phyloP scores from a whole-genome alignment of 2,113 vertebrate genomes.

The Paramormyrops kingsleyae region DNA sequence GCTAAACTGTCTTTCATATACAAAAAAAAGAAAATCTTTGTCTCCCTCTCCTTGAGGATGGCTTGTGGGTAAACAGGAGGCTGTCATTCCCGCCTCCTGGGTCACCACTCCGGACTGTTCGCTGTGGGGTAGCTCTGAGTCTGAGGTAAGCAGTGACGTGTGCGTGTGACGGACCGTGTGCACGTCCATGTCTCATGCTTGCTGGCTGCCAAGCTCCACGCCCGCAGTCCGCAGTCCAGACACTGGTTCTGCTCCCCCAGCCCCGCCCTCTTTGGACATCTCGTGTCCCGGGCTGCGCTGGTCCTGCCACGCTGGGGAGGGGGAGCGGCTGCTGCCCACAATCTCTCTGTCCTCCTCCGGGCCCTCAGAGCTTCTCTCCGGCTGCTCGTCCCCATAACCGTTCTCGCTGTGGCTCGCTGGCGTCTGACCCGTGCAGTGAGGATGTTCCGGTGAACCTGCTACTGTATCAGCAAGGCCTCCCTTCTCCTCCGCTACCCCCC shows the following conservation, averaged over 20 bases:
- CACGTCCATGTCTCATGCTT: constrained; percentile 44
- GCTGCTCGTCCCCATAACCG: not conserved
- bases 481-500: not conserved
- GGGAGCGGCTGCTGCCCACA: not conserved
- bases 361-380: not conserved
- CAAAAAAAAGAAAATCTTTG: not conserved
- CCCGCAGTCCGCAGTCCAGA: constrained; percentile 58
- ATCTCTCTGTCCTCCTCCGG: not conserved
- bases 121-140: not conserved
- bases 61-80: not conserved
- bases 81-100: not conserved
- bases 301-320: not conserved
- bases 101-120: not conserved
- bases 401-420: not conserved
- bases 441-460: not conserved
- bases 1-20: constrained; percentile 10
- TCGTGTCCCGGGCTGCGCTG: not conserved
- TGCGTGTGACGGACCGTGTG: not conserved
- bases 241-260: constrained; percentile 64
- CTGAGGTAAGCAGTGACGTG: not conserved
- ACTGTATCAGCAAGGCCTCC: not conserved
- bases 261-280: constrained; percentile 32
- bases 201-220: constrained; percentile 72
- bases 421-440: not conserved
- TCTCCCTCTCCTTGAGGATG: not conserved